Evolutionary conservation across 2,797 vertebrate genomes (phyloP), one percentile per base, ranked within the genome.

Genomic region (Eidolon dupreanum): DNA sequence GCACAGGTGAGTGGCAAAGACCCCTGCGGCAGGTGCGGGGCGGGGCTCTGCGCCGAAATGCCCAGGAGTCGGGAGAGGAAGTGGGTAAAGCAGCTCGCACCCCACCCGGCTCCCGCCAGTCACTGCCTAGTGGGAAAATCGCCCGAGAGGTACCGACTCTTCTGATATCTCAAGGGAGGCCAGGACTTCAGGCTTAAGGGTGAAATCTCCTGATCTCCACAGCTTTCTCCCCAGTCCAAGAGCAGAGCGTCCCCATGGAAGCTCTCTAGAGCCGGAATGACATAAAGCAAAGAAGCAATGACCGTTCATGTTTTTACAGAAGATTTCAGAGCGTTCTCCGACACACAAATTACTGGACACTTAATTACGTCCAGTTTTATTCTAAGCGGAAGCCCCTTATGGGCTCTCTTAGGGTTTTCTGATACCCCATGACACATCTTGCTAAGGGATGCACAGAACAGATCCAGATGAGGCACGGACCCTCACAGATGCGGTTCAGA

Each of bases 1-100:
- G 98, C 53, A 98, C 98, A 97, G 98, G 98, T 97, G 89, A 94
- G 97, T 0, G 0, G 26, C 41, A 16, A 8, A 4, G 16, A 13
- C 38, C 31, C 65, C 1, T 0, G 15, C 4, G 53, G 26, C 41
- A 38, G 26, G 22, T 12, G 3, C 6, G 12, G 22, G 38, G 7
- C 1, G 4, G n/a, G 33, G 28, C 5, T 6, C 6, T 16, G 0
- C 0, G 0, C 10, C 4, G 19, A 55, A 38, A 16, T 8, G 4
- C 8, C 66, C 28, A 13, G 49, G 61, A 20, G 8, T 46, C 24
- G 11, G 36, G 3, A 19, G 24, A 15, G 33, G 3, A 10, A 22
- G 88, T 3, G 24, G 33, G 33, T 33, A 33, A 33, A 33, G 33
- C 33, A 33, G 33, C 33, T 33, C 33, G 33, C 33, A 33, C 33